These are phyloP conservation scores for Thalassaphorura encarpata DNA, from an alignment of 1,140 invertebrate species.

Conservation along the genomic window DNA sequence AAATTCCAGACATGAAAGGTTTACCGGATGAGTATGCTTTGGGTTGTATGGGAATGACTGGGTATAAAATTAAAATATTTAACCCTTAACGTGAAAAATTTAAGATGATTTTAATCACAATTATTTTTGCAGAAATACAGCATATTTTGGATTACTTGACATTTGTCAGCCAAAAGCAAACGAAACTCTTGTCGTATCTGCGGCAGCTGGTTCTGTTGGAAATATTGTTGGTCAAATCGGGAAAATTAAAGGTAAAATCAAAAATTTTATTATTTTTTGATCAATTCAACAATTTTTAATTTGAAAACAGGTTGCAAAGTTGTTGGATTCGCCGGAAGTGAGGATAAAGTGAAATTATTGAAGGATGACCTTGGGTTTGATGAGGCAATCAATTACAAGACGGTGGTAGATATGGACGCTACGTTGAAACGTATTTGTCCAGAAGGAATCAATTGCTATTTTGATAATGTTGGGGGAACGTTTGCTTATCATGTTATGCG, in stretches of 20 bases:
- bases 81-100: not conserved
- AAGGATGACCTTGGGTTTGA: conserved; percentile 43
- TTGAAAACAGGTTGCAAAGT: conserved; percentile 38
- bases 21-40: conserved; percentile 48
- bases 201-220: conserved; percentile 47
- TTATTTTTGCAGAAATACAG: conserved; percentile 40
- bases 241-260: conserved; percentile 50
- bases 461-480: conserved; percentile 54
- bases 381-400: conserved; percentile 42
- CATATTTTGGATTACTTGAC: conserved; percentile 61
- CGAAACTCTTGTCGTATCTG: conserved; percentile 45
- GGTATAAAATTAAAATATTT: conserved; percentile 2
- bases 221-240: conserved; percentile 61
- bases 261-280: not conserved
- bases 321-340: conserved; percentile 40
- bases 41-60: conserved; percentile 33
- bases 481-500: conserved; percentile 38
- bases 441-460: conserved; percentile 51
- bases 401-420: conserved; percentile 13
- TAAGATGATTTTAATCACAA: not conserved
- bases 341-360: conserved; percentile 42
- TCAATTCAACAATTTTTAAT: not conserved
- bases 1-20: conserved; percentile 46
- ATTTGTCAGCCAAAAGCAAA: conserved; percentile 56
- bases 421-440: conserved; percentile 34